Evolutionary conservation across 2,113 vertebrate genomes (phyloP).

Genomic region (Takifugu bimaculatus): DNA sequence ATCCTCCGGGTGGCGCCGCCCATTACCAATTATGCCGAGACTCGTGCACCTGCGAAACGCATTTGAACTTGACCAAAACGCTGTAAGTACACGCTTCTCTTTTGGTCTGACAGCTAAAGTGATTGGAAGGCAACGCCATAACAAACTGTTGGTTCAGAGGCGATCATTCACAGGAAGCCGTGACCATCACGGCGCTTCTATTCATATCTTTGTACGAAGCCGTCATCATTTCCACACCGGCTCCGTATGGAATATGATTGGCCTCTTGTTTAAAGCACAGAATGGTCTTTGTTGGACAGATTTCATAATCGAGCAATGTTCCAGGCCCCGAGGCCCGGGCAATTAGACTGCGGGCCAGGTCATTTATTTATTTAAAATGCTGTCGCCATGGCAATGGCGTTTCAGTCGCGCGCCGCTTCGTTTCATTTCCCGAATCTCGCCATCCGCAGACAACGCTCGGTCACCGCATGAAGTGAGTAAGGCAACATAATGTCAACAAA

Average conservation of each 20-base stretch:
- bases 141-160: conserved; percentile 71
- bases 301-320: conserved; percentile 64
- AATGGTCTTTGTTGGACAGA: conserved; percentile 67
- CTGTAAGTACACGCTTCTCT: conserved; percentile 48
- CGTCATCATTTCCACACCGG: conserved; percentile 73
- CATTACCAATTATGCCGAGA: conserved; percentile 55
- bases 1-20: conserved; percentile 69
- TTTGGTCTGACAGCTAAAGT: conserved; percentile 61
- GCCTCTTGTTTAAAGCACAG: conserved; percentile 63
- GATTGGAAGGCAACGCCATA: conserved; percentile 64
- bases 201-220: conserved; percentile 69
- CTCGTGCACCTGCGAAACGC: conserved; percentile 69
- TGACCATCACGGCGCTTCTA: conserved; percentile 71
- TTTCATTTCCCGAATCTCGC: conserved; percentile 18
- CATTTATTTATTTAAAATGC: conserved; percentile 64
- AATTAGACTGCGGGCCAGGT: conserved; percentile 51
- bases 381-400: conserved; percentile 58
- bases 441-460: conserved; percentile 10
- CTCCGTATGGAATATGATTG: conserved; percentile 63
- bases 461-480: not conserved
- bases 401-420: conserved; percentile 23
- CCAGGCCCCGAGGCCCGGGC: conserved; percentile 59
- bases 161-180: conserved; percentile 67
- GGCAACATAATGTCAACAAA: conserved; percentile 9
- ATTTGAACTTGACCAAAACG: conserved; percentile 65